These are phyloP conservation scores for Dysidea cf. avara DNA, from an alignment of 37 sponge, comb jelly and placozoan genomes.

Conservation along the genomic window DNA sequence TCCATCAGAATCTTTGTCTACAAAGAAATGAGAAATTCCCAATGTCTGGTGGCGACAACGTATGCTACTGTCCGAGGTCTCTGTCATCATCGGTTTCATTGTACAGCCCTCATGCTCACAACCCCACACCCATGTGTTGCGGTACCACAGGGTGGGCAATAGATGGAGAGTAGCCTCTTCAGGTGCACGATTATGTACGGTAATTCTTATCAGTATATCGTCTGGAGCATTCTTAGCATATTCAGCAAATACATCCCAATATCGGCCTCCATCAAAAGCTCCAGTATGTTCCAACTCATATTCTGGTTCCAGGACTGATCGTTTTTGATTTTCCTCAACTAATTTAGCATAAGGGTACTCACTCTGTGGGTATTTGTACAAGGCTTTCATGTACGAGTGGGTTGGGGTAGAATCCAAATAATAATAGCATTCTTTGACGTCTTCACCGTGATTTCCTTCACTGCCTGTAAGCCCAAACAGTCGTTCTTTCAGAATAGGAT, in stretches of 20 bases:
- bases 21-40: constrained; percentile 59
- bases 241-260: constrained; percentile 92
- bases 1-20: constrained; percentile 52
- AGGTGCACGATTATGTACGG: constrained; percentile 73
- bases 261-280: constrained; percentile 72
- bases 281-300: constrained; percentile 86
- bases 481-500: constrained; percentile 93
- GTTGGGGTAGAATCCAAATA: constrained; percentile 97
- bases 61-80: constrained; percentile 40
- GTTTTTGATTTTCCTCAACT: constrained; percentile 70
- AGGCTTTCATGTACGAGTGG: constrained; percentile 92
- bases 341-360: constrained; percentile 84
- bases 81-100: constrained; percentile 70
- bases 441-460: constrained; percentile 97
- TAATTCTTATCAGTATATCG: constrained; percentile 75
- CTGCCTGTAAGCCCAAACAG: constrained; percentile 88
- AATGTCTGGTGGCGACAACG: constrained; percentile 81
- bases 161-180: constrained; percentile 71
- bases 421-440: constrained; percentile 94
- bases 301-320: constrained; percentile 66
- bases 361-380: constrained; percentile 92
- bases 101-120: constrained; percentile 94
- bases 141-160: constrained; percentile 95
- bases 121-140: constrained; percentile 98
- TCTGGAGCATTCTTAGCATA: constrained; percentile 81